A percentile compares a stretch with the other conserved stretches of the same genome.
Conservation (phyloP, 2,888 invertebrate genomes). For the Euzophera pinguis region DNA sequence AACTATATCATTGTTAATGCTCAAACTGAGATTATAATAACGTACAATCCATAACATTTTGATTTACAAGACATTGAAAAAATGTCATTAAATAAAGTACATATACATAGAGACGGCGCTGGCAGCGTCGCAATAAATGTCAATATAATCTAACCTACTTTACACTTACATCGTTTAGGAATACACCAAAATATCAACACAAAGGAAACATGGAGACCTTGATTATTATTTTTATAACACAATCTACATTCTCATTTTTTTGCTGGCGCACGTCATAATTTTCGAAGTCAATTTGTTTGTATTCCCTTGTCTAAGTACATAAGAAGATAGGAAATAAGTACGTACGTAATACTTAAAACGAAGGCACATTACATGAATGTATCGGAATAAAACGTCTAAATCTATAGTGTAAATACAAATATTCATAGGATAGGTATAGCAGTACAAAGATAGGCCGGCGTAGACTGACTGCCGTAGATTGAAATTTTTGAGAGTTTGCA, state of each 20-base stretch:
- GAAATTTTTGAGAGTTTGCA: too few species aligned
- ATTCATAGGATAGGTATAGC: neutral
- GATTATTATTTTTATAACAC: slow-evolving; percentile 23
- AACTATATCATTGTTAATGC: slow-evolving; percentile 8
- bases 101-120: slow-evolving; percentile 35
- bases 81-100: slow-evolving; percentile 9
- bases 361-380: slow-evolving; percentile 21
- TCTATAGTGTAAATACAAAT: slow-evolving; percentile 3
- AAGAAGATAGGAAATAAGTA: slow-evolving; percentile 36
- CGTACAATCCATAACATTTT: slow-evolving; percentile 43
- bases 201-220: slow-evolving; percentile 40
- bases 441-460: neutral
- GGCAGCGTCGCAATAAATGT: slow-evolving; percentile 35
- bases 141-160: slow-evolving; percentile 52
- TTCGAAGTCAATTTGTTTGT: slow-evolving; percentile 14
- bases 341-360: slow-evolving; percentile 36
- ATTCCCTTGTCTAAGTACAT: slow-evolving; percentile 34
- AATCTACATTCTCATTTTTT: slow-evolving; percentile 17
- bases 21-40: slow-evolving; percentile 17
- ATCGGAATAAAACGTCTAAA: slow-evolving; percentile 12
- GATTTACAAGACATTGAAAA: slow-evolving; percentile 24
- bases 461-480: too few species aligned
- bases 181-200: slow-evolving; percentile 56
- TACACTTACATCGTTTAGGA: slow-evolving; percentile 62
- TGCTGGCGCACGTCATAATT: slow-evolving; percentile 15